phyloP scores from a whole-genome alignment of 2,113 vertebrate genomes.

The Capreolus pygargus region DNA sequence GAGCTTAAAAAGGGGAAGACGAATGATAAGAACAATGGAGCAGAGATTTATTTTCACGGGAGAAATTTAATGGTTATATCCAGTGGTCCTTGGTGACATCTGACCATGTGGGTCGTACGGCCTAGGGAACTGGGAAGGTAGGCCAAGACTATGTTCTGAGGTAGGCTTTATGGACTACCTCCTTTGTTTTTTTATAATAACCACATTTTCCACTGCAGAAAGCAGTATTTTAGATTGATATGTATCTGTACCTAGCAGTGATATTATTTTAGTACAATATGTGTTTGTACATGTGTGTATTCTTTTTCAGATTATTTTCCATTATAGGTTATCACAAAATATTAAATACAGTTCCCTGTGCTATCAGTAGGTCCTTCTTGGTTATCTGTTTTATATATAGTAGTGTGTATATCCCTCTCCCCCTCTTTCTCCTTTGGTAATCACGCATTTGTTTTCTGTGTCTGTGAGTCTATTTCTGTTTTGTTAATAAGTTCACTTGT shows the following conservation, averaged over 20 bases:
- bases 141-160: not conserved
- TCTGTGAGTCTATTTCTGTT: not conserved
- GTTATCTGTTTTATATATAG: not conserved
- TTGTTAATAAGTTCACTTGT: not conserved
- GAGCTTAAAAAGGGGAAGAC: not conserved
- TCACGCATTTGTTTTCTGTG: not conserved
- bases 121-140: not conserved
- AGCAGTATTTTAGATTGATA: not conserved
- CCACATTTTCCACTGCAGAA: not conserved
- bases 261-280: not conserved
- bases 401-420: not conserved
- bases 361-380: not conserved
- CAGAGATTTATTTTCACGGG: not conserved
- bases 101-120: not conserved
- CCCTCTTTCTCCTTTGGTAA: not conserved
- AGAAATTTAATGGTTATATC: not conserved
- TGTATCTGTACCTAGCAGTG: not conserved
- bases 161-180: not conserved
- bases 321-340: not conserved
- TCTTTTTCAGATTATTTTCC: not conserved
- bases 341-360: not conserved
- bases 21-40: not conserved
- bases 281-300: not conserved
- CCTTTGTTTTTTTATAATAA: not conserved
- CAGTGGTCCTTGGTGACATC: not conserved